Evolutionary conservation across 2,888 invertebrate species (phyloP).

Genomic region (Pseudococcus jackbeardsleyi): DNA sequence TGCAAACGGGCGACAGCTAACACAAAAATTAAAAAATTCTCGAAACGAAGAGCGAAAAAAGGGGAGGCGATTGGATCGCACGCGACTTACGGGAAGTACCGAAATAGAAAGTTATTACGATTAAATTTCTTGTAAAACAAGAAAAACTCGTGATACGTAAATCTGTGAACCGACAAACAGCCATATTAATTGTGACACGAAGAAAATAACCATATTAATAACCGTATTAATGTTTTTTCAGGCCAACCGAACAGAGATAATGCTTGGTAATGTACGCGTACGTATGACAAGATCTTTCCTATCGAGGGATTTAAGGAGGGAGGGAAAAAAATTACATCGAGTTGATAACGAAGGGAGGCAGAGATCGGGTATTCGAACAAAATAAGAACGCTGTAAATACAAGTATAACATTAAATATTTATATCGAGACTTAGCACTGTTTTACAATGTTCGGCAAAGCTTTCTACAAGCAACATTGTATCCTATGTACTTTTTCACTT

Average conservation of each 20-base stretch:
- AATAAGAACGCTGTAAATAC: slow-evolving; percentile 10
- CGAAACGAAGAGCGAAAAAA: slow-evolving; percentile 18
- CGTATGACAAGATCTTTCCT: background rate
- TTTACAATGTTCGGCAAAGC: slow-evolving; percentile 44
- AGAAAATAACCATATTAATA: slow-evolving; percentile 58
- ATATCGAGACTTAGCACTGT: background rate
- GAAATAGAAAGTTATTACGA: slow-evolving; percentile 64
- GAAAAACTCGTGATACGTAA: slow-evolving; percentile 61
- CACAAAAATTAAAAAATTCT: slow-evolving; percentile 23
- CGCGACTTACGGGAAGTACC: slow-evolving; percentile 61
- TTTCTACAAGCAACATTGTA: background rate
- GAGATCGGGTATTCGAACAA: background rate
- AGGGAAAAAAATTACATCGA: background rate
- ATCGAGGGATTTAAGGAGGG: background rate
- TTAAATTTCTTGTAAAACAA: slow-evolving; percentile 64
- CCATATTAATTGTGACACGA: slow-evolving; percentile 63
- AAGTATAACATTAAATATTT: slow-evolving; percentile 4
- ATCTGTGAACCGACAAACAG: slow-evolving; percentile 64
- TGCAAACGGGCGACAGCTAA: background rate
- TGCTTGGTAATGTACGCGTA: background rate
- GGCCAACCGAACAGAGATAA: slow-evolving; percentile 19
- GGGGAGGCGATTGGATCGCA: slow-evolving; percentile 54
- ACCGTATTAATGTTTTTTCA: slow-evolving; percentile 49
- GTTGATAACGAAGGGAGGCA: background rate
- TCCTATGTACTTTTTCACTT: background rate